Base-by-base conservation (phyloP, 2,113 vertebrate species). In the Odontophorus gujanensis region DNA sequence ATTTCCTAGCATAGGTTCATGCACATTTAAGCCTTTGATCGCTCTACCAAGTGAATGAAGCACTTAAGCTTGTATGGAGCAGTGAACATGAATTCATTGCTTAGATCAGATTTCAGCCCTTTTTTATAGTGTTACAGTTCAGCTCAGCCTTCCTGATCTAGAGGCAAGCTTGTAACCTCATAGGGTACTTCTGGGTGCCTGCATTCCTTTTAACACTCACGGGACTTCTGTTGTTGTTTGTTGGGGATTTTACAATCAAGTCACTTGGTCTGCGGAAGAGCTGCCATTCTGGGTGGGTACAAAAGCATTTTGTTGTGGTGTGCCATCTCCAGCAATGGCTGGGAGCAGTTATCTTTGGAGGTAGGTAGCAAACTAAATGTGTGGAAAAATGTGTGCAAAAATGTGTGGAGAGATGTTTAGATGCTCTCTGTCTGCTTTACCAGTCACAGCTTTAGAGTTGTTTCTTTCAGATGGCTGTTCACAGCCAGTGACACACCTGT, bases 11-110 rank as follows among this genome's bases (percentile, higher is more conserved):
- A 14, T 28, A 30, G 28, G 10, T 84, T 92, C 68, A 6, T 76
- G 62, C 74, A 68, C 50, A 8, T 77, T 45, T 45, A 48, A 74
- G 63, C 67, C 84, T 93, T 94, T 93, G 89, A 85, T 92, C 34
- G 1, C 55, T 81, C 13, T 62, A 51, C 28, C 2, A 20, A 57
- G 47, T 71, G 83, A 94, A 71, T 0, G 8, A 32, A 88, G 80
- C 50, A 34, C 68, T 59, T 74, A 36, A 63, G 28, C 73, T 74
- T 83, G 85, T 80, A 34, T 67, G 65, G 85, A 77, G 51, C 25
- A 58, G 34, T 15, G 71, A 82, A 77, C 26, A 8, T 48, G 72
- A 74, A 66, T 91, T 93, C 79, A 71, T 69, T 4, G 0, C 47
- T 85, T 59, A 58, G 59, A 58, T 87, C 78, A 77, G 32, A 85